Evolutionary conservation across 2,888 invertebrate species (phyloP), one percentile per base, ranked within the genome.

Genomic region (Octonoba sinensis): DNA sequence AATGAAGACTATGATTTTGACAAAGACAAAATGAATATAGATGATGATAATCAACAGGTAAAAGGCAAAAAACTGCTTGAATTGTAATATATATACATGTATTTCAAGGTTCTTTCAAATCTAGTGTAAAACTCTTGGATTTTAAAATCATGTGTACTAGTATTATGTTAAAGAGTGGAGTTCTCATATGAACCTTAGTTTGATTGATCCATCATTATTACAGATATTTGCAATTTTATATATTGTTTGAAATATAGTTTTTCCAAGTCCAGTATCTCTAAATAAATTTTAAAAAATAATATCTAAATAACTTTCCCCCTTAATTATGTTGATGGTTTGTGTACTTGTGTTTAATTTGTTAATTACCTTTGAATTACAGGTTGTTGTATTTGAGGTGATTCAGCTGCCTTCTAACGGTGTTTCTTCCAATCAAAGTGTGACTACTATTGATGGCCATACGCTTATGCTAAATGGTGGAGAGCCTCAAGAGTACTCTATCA

Each of bases 371-470:
- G 54, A 36, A 36, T 62, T 67, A 86, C 94, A 95, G 88, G 95
- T 95, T 86, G 95, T 96, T 66, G 95, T 96, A n/a, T 90, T 96
- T 16, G 95, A 96, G 89, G 95, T 96, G 13, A 94, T 96, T 60
- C 94, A 95, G 86, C 88, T 94, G 57, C 73, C 75, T 67, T 15
- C 66, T 16, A 88, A 89, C 76, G 87, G 87, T 4, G 87, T 88
- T 69, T 88, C 87, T 13, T 86, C 86, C 22, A 87, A 88, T 70
- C 88, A 88, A 77, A 87, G 88, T 84, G 89, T 91, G 85, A 89
- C 91, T 22, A 90, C 91, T 20, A 90, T 91, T 12, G 90, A 89
- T 67, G 90, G 85, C 13, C 54, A 51, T 6, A 57, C 65, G 1
- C 57, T 74, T 2, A 72, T 49, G 15, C 18, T 72, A 22, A 62